These are phyloP conservation scores for Gadopsis bispinosus DNA, from an alignment of 2,797 vertebrate species.

Conservation along the genomic window DNA sequence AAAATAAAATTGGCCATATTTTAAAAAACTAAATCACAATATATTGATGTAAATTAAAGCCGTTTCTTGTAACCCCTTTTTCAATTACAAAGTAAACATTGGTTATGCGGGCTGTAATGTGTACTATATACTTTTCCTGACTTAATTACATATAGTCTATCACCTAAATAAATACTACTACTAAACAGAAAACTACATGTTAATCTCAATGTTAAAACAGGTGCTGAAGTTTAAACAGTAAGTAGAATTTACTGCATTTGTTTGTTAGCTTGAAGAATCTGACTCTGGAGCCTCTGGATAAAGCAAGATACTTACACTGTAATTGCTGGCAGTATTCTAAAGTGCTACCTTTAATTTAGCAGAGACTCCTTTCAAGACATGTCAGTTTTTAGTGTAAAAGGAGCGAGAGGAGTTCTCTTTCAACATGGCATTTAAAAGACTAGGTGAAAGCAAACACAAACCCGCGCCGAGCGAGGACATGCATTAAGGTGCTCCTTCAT, in stretches of 20 bases:
- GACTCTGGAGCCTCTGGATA: not conserved
- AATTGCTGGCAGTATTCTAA: constrained; percentile 2
- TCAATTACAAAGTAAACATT: not conserved
- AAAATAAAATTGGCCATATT: too few relatives aligned
- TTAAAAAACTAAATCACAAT: too few relatives aligned
- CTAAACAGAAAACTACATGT: too few relatives aligned
- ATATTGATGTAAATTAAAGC: not conserved
- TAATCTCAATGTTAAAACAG: not conserved
- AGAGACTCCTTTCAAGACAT: not conserved
- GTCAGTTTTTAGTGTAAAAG: not conserved
- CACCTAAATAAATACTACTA: too few relatives aligned
- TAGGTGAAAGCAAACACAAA: not conserved
- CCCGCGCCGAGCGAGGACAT: not conserved
- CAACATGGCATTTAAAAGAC: not conserved
- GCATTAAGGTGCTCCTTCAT: constrained; percentile 21
- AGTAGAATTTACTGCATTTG: not conserved
- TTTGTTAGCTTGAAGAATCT: not conserved
- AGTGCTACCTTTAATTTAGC: not conserved
- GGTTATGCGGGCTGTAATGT: not conserved
- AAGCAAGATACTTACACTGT: constrained; percentile 7
- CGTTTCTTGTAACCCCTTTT: not conserved
- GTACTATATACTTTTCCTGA: not conserved
- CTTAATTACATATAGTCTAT: not conserved
- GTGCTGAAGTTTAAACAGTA: not conserved
- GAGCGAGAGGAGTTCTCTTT: not conserved